A percentile compares a stretch with the other conserved stretches of the same genome.
These are phyloP conservation scores for Rhipidura dahli DNA, from an alignment of 2,113 vertebrate genomes.

Conservation along the genomic window DNA sequence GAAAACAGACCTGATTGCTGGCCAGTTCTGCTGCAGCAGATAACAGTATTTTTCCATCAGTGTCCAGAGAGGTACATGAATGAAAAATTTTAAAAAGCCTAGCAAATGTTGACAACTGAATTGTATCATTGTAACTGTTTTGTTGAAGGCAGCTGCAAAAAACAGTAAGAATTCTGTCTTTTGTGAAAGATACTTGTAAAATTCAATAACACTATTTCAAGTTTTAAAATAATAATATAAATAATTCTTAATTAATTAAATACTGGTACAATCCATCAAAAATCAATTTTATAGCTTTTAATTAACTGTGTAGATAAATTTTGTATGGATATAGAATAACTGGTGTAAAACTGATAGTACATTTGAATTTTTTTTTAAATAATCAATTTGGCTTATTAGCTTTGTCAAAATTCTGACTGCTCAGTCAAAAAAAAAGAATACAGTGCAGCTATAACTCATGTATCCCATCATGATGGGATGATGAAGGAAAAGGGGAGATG, in stretches of 20 bases:
- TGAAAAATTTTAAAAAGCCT: neutral
- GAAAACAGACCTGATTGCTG: constrained; percentile 91
- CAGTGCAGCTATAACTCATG: neutral
- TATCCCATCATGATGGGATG: neutral
- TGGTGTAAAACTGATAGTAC: neutral
- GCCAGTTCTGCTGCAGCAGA: constrained; percentile 85
- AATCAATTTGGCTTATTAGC: neutral
- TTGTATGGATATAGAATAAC: neutral
- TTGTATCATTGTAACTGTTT: neutral
- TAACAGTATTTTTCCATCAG: constrained; percentile 79
- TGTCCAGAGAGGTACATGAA: constrained; percentile 81
- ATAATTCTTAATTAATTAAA: neutral
- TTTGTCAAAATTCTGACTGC: neutral
- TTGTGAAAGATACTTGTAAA: neutral
- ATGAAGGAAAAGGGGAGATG: neutral
- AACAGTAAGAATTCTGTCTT: neutral
- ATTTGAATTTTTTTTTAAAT: neutral
- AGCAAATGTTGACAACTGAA: neutral
- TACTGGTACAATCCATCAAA: neutral
- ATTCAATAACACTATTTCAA: neutral
- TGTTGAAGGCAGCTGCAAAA: neutral
- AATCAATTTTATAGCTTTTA: neutral
- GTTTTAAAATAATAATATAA: neutral
- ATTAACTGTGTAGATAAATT: neutral
- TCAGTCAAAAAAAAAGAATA: neutral